These are phyloP conservation scores for Misgurnus anguillicaudatus DNA, from an alignment of 2,113 vertebrate genomes.

Conservation along the genomic window DNA sequence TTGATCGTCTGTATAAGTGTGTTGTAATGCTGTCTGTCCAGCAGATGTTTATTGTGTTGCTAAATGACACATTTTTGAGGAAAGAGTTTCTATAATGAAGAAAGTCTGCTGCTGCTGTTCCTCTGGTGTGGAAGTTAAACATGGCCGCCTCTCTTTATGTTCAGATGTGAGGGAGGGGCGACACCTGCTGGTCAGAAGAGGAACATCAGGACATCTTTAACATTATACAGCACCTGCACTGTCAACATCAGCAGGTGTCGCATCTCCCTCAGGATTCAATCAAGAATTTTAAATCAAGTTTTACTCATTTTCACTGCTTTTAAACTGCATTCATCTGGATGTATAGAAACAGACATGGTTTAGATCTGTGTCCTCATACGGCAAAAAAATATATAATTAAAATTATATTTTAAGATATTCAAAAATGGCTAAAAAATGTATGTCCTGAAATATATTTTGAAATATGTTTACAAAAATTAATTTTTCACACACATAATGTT, in stretches of 20 bases:
- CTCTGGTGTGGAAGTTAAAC: constrained; percentile 11
- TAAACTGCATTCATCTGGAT: no score
- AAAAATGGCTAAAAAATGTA: no score
- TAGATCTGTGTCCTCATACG: no score
- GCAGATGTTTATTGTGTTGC: background rate
- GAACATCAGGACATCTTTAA: background rate
- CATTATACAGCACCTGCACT: background rate
- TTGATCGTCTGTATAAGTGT: background rate
- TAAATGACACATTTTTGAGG: background rate
- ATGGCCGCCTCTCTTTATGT: constrained; percentile 18
- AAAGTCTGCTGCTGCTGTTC: background rate
- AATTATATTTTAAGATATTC: no score
- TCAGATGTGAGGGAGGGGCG: background rate
- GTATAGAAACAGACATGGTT: no score
- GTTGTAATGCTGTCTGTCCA: constrained; percentile 14
- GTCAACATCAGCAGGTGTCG: background rate
- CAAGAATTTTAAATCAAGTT: background rate
- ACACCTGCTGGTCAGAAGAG: constrained; percentile 28
- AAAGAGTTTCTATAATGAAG: background rate
- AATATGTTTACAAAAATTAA: no score
- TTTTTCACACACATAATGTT: no score
- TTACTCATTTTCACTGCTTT: background rate
- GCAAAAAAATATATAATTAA: no score
- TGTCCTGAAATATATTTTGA: no score
- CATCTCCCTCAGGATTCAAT: background rate